Evolutionary conservation across 2,888 invertebrate genomes (phyloP).

Genomic region (Clanis bilineata): DNA sequence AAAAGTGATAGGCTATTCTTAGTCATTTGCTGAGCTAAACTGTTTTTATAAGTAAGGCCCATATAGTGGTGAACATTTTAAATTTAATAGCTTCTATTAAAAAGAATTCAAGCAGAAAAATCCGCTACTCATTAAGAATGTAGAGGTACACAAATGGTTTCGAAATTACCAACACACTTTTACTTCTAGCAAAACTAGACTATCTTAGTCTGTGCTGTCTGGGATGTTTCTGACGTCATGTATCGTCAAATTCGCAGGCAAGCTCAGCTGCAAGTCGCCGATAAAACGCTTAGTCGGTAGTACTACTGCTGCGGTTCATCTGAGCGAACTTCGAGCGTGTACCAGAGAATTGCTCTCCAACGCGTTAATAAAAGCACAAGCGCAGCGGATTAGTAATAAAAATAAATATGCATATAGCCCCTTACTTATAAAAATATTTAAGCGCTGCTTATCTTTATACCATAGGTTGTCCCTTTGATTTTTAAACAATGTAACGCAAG

Average conservation of each 20-base stretch:
- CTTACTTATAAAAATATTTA: too few relatives aligned
- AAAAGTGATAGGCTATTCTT: too few relatives aligned
- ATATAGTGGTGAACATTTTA: too few relatives aligned
- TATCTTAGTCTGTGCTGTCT: constrained; percentile 5
- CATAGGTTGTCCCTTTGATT: too few relatives aligned
- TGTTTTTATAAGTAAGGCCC: too few relatives aligned
- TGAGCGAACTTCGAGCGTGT: constrained; percentile 48
- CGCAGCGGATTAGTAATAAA: neutral
- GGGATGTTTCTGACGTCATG: constrained; percentile 32
- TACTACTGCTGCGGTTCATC: constrained; percentile 55
- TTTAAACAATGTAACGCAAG: too few relatives aligned
- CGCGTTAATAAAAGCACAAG: constrained; percentile 18
- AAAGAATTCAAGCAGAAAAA: neutral
- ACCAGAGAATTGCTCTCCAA: constrained; percentile 22
- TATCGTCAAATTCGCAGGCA: constrained; percentile 45
- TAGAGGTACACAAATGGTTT: too few relatives aligned
- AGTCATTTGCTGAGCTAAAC: too few relatives aligned
- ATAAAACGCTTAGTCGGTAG: constrained; percentile 76
- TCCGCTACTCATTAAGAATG: too few relatives aligned
- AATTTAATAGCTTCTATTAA: too few relatives aligned
- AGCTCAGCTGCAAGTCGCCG: constrained; percentile 58
- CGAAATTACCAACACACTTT: neutral
- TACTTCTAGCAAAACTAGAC: too few relatives aligned
- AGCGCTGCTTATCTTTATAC: too few relatives aligned
- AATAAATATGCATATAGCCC: neutral